Conservation (phyloP, 2,888 invertebrate species). For the Ommatoiulus sabulosus region DNA sequence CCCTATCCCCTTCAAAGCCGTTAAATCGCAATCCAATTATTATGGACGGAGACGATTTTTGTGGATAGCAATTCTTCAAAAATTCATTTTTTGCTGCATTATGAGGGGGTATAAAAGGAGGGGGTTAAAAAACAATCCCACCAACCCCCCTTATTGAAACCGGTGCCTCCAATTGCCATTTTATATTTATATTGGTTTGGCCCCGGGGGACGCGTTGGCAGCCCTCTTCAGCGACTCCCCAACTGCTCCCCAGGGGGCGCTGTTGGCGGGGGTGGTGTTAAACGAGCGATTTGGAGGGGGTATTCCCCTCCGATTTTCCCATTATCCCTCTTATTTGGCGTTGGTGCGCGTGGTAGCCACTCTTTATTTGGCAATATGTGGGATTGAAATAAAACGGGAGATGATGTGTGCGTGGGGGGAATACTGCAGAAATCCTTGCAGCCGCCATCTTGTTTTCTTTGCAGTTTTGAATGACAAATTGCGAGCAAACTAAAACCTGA, state of each 20-base stretch:
- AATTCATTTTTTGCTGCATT: conserved; percentile 14
- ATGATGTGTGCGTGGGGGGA: background rate
- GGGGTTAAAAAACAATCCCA: background rate
- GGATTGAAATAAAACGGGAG: background rate
- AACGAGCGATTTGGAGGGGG: background rate
- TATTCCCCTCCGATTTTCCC: background rate
- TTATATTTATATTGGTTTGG: conserved; percentile 28
- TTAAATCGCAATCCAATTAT: conserved; percentile 8
- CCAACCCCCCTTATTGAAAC: conserved; percentile 2
- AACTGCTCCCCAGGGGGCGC: conserved; percentile 28
- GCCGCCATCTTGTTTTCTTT: background rate
- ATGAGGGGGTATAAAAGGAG: background rate
- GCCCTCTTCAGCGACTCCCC: conserved; percentile 11
- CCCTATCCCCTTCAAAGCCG: background rate
- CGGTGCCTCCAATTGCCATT: conserved; percentile 34
- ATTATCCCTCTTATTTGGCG: conserved; percentile 12
- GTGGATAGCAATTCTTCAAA: background rate
- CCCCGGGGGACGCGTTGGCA: conserved; percentile 1
- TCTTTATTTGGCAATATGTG: background rate
- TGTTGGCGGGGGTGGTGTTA: background rate
- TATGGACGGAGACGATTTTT: background rate
- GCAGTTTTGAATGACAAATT: background rate
- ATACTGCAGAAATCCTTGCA: background rate
- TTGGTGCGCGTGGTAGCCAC: background rate
- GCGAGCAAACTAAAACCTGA: too few relatives aligned